Evolutionary conservation across 2,888 invertebrate species (phyloP), one percentile per base, ranked within the genome.

Genomic region (Resseliella maxima): DNA sequence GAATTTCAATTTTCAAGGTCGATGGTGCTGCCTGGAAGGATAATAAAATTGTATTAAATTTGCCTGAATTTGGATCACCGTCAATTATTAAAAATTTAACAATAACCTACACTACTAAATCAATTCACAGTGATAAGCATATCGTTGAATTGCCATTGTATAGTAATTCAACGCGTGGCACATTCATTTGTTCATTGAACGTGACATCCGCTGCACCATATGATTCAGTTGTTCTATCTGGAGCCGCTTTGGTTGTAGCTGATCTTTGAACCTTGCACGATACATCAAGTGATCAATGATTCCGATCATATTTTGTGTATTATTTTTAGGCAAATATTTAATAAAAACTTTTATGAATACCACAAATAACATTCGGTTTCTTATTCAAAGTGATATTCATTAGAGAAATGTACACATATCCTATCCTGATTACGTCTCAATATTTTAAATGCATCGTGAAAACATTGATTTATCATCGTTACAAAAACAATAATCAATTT

Each of bases 171-270:
- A 88, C 88, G 24, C 88, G 91, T 0, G 90, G 90, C 36, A 89
- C 88, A n/a, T 86, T 90, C 0, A 89, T 91, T 41, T 91, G 90
- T 50, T 89, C 89, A 41, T 86, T 91, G 35, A 89, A 89, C 35
- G 87, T 91, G 38, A 87, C 88, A 3, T 88, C 89, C 0, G 86
- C 88, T 6, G 89, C 89, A 86, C 88, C 88, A 0, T 38, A 88
- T 0, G 90, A 91, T 31, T 88, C 89, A 6, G 88, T 91, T 27
- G 87, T 90, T 6, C 72, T 91, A 8, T 90, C 91, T 3, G 91
- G 91, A 38, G 90, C 90, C 1, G 91, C 91, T 0, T 87, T 91
- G 1, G 89, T 90, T 87, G 89, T 91, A 10, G 88, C 89, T 0
- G 87, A 87, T 83, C 46, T 85, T 1, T 83, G 38, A 36, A 72